Evolutionary conservation across 2,113 vertebrate genomes (phyloP).

Genomic region (Apteryx owenii): DNA sequence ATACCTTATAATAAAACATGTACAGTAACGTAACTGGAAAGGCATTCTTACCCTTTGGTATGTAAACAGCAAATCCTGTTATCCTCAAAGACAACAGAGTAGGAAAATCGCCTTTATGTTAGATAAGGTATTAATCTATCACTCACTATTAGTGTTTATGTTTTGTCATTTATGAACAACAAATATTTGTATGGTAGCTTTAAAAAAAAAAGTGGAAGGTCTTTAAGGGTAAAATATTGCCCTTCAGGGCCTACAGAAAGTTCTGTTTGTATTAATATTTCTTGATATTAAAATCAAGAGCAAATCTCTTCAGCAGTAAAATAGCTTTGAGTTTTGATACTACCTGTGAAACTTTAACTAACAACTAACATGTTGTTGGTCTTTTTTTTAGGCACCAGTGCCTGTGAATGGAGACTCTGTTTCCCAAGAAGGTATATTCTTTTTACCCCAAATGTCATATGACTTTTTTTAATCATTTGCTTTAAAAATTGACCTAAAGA

Average conservation of each 20-base stretch:
- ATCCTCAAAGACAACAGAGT: background rate
- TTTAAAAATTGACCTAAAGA: background rate
- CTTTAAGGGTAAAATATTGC: background rate
- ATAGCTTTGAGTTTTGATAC: background rate
- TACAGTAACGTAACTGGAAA: background rate
- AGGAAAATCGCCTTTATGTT: background rate
- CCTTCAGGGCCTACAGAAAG: background rate
- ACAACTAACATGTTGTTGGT: background rate
- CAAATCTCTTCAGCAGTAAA: background rate
- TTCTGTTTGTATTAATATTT: background rate
- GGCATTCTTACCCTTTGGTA: background rate
- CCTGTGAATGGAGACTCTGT: constrained; percentile 56
- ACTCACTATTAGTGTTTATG: background rate
- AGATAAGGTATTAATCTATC: background rate
- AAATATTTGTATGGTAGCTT: background rate
- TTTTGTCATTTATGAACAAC: background rate
- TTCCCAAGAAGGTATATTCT: constrained; percentile 80
- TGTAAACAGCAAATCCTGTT: background rate
- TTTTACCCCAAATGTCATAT: background rate
- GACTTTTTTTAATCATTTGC: background rate
- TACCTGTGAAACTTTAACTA: background rate
- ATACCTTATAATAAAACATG: background rate
- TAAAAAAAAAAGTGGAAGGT: background rate
- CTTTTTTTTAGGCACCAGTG: constrained; percentile 76
- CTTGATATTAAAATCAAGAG: background rate